These are phyloP conservation scores for Apomyelois bistriatella DNA, from an alignment of 2,888 invertebrate genomes.

Conservation along the genomic window DNA sequence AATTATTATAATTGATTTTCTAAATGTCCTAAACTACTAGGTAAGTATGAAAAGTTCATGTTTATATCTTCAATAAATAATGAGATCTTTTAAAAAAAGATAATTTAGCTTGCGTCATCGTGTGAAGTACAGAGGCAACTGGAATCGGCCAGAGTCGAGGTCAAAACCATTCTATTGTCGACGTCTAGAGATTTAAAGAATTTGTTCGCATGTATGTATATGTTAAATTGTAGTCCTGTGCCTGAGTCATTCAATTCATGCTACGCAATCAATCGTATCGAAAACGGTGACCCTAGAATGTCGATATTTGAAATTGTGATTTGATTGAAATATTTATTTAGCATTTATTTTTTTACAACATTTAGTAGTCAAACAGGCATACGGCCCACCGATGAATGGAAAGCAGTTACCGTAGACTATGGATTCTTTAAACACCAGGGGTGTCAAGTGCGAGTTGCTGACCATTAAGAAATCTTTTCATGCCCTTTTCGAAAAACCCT, in stretches of 20 bases:
- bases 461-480: too few relatives aligned
- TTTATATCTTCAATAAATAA: neutral
- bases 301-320: neutral
- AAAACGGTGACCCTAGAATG: neutral
- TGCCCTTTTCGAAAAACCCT: too few relatives aligned
- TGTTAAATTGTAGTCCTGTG: slow-evolving; percentile 13
- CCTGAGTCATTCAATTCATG: slow-evolving; percentile 17
- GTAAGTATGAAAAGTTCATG: too few relatives aligned
- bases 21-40: too few relatives aligned
- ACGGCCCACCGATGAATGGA: too few relatives aligned
- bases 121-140: slow-evolving; percentile 29
- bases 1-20: too few relatives aligned
- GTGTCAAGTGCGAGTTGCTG: too few relatives aligned
- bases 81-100: slow-evolving; percentile 1
- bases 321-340: too few relatives aligned
- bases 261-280: slow-evolving; percentile 12
- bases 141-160: slow-evolving; percentile 64
- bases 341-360: too few relatives aligned
- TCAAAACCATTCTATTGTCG: slow-evolving; percentile 69
- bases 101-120: slow-evolving; percentile 30
- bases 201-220: slow-evolving; percentile 39
- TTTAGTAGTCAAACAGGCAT: too few relatives aligned
- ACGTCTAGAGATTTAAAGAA: slow-evolving; percentile 37
- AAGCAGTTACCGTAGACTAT: too few relatives aligned
- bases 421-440: too few relatives aligned